Base-by-base conservation (phyloP, 1,140 invertebrate genomes). In the Trichogramma pretiosum region DNA sequence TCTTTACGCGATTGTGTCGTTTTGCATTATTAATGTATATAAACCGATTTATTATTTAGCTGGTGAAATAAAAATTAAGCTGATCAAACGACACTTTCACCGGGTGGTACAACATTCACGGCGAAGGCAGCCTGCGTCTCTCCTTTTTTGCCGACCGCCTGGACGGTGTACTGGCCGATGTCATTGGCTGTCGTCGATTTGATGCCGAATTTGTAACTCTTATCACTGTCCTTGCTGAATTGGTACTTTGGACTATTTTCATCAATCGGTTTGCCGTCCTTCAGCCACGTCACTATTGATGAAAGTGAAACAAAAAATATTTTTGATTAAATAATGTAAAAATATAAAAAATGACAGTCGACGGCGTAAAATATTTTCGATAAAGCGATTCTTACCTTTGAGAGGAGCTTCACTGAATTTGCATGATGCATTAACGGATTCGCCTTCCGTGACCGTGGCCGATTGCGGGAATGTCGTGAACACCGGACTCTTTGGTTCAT, bases 391-490 rank as follows among this genome's bases (percentile, higher is more conserved):
- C 21, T 56, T 68, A 84, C 82, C 81, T 75, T 79, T 80, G 36
- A 77, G 74, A 46, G 78, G 75, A 49, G 76, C 74, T 47, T 61
- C 81, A 56, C 89, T 85, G 67, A 87, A 78, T 71, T 84, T 82
- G 65, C 88, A 84, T 52, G 74, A 78, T 72, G 96, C 93, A 52
- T 77, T 80, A 37, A 85, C 83, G 28, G 79, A 76, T 70, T 91
- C 87, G 54, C 84, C 85, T 68, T 89, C 82, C 53, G 78, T 77
- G 50, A 93, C 78, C 52, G 89, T 93, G 64, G 81, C 78, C 52
- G 93, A 96, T 58, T 80, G 76, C 48, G 93, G 93, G 82, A 93
- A 96, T 76, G 81, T 84, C 67, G 77, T 79, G 77, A 93, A 93
- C 60, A 82, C 79, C 56, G 90, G 89, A 62, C 81, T 81, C 62